phyloP scores from a whole-genome alignment of 2,797 vertebrate species.

The Hoplostethus atlanticus region DNA sequence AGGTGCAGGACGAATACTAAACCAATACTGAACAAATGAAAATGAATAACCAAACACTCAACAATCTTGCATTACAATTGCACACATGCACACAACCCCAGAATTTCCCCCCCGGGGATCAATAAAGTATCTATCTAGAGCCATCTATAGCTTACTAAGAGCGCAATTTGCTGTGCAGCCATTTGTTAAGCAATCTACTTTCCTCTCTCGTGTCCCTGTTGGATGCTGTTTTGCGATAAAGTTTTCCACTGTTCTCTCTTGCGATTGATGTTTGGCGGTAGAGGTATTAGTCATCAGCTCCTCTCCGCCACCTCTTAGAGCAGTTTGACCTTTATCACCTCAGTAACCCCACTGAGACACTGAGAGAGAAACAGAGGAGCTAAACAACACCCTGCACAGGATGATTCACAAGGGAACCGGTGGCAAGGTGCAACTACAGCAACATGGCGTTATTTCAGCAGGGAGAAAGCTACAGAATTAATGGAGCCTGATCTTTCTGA shows the following conservation, averaged over 20 bases:
- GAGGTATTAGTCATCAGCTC: constrained; percentile 28
- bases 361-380: constrained; percentile 36
- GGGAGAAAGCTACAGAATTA: constrained; percentile 14
- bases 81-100: no score
- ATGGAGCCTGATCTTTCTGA: not conserved
- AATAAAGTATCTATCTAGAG: no score
- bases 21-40: no score
- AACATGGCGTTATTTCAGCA: constrained; percentile 20
- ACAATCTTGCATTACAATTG: no score
- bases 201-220: not conserved
- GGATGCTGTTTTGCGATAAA: not conserved
- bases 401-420: constrained; percentile 54
- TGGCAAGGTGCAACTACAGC: constrained; percentile 31
- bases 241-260: constrained; percentile 2
- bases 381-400: constrained; percentile 60
- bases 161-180: not conserved
- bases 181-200: not conserved
- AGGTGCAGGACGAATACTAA: not conserved
- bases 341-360: constrained; percentile 51
- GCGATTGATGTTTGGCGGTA: not conserved
- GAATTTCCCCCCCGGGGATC: no score
- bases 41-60: no score
- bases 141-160: no score
- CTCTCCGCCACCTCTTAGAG: constrained; percentile 19
- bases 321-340: constrained; percentile 58